Base-by-base conservation (phyloP, 2,888 invertebrate species). In the Dasysyrphus tricinctus region DNA sequence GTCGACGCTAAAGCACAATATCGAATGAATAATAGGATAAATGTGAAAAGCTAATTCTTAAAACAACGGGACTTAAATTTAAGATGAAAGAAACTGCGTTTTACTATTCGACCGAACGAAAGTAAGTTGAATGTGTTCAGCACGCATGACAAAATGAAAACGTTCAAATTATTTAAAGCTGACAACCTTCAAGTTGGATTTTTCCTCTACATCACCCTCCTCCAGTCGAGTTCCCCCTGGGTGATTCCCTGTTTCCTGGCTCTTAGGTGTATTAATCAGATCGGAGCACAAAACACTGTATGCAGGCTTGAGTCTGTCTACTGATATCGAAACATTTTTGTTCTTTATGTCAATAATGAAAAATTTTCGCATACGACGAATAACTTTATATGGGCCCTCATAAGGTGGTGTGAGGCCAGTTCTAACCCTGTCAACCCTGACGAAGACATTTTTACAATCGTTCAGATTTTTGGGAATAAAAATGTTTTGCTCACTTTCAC, bases 371-470 rank as follows among this genome's bases (percentile, higher is more conserved):
- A 59, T 37, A 5, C 59, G 37, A 3, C 59, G 59, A 9, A 59
- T 19, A 4, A 39, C 59, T 11, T 39, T 19, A 8, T 19, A 59
- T 1, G 59, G 39, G 1, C 59, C 59, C 5, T 59, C 57, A 12
- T 59, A 59, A 5, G 59, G 34, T n/a, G 39, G 59, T 8, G 16
- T 37, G 16, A 59, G 65, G 2, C 49, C 65, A 0, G 65, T 34
- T n/a, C n/a, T 49, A 16, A 49, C n/a, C 5, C 16, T 67, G 9
- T 67, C 65, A 4, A 49, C 8, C 34, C 65, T 49, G 4, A 67
- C n/a, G 32, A 49, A 67, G 12, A 63, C 42, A 4, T 16, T 4
- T 5, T 63, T 29, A 8, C 63, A 63, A 24, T 47, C 14, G 1
- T 49, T 12, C 6, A 49, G 9, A 3, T 14, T 2, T 14, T 44